Evolutionary conservation across 2,797 vertebrate genomes (phyloP), one percentile per base, ranked within the genome.

Genomic region (Muraenolepis orangiensis): DNA sequence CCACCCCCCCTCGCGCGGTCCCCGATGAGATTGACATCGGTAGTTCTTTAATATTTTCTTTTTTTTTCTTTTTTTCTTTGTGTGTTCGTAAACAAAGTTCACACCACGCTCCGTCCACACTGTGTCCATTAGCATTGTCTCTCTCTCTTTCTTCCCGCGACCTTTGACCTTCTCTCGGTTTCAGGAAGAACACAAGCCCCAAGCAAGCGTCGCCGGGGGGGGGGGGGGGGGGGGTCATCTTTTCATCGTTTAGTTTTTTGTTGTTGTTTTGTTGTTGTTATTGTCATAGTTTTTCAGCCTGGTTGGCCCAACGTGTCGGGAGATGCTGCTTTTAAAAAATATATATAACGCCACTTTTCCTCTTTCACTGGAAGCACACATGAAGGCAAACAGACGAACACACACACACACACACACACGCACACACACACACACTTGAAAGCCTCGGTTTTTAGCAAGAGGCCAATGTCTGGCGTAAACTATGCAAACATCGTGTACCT

Each of bases 11-110:
- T n/a, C n/a, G n/a, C 80, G 73, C 20, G 75, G 82, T 84, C 84
- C 80, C 82, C 76, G 82, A 73, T 70, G n/a, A 84, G 77, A 87
- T 86, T 89, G 88, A 89, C 88, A 89, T 89, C 87, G 80, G 87
- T 89, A 82, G 83, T 83, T 88, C 77, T 80, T 86, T 81, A 80
- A 78, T 66, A 74, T 82, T 80, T 79, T 42, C 40, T 79, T 76
- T 66, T 30, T 28, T 46, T 51, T 76, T 38, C 75, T n/a, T n/a
- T n/a, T n/a, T n/a, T n/a, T n/a, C n/a, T n/a, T n/a, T n/a, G n/a
- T n/a, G n/a, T n/a, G n/a, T n/a, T 80, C 76, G 80, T 30, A 12
- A n/a, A 3, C 72, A 38, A 78, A 80, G 84, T 85, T 75, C n/a
- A n/a, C n/a, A n/a, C n/a, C n/a, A n/a, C n/a, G n/a, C n/a, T n/a